A percentile compares a stretch with the other conserved stretches of the same genome.
Conservation (phyloP, 1,140 invertebrate species). For the Lucilia sericata region DNA sequence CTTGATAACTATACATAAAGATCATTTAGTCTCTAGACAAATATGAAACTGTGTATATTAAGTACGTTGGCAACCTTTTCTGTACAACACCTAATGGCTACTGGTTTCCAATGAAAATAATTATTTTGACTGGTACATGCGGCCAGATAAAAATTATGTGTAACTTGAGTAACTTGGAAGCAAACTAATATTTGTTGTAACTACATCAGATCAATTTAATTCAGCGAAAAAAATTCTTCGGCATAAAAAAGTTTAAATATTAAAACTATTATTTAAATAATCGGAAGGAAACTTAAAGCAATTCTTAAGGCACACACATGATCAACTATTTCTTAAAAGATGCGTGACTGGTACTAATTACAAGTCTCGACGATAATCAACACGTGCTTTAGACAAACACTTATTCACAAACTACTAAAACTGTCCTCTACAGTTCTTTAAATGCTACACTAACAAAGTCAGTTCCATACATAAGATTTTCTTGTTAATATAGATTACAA, state of each 20-base stretch:
- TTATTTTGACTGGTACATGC: background rate
- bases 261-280: background rate
- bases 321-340: background rate
- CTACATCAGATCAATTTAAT: background rate
- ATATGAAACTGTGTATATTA: no score
- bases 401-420: background rate
- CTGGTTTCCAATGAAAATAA: conserved; percentile 24
- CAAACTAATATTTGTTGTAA: conserved; percentile 46
- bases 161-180: conserved; percentile 68
- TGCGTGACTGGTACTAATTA: conserved; percentile 36
- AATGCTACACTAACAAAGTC: conserved; percentile 5
- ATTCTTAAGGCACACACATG: background rate
- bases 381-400: background rate
- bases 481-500: conserved; percentile 28
- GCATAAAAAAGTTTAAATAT: background rate
- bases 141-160: conserved; percentile 65
- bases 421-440: background rate
- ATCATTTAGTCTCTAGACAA: no score
- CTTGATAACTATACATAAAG: no score
- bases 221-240: no score
- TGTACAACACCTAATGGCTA: conserved; percentile 11
- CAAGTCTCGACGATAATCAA: conserved; percentile 14
- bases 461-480: background rate
- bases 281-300: background rate
- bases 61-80: background rate